Conservation (phyloP, 1,140 invertebrate species). For the Euwallacea fornicatus region DNA sequence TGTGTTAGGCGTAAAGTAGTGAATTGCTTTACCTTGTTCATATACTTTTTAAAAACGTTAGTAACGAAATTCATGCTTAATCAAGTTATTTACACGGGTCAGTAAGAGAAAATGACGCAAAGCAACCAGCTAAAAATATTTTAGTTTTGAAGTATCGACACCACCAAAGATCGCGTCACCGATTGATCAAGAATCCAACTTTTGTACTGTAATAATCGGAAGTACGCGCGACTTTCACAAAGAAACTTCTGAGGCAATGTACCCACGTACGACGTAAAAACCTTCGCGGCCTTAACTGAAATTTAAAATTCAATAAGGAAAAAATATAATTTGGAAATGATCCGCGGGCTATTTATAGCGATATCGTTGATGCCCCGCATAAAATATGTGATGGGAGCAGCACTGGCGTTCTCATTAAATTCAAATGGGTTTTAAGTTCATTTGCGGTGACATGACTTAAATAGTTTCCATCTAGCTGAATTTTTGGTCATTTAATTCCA, state of each 20-base stretch:
- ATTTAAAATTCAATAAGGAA: neutral
- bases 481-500: too few relatives aligned
- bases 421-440: neutral
- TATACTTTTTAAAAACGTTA: slow-evolving; percentile 27
- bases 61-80: slow-evolving; percentile 27
- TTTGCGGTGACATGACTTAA: neutral
- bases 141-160: neutral
- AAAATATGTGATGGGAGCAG: neutral
- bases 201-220: too few relatives aligned
- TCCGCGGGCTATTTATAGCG: neutral
- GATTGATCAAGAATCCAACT: neutral
- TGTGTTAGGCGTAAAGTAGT: too few relatives aligned
- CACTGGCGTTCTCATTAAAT: neutral
- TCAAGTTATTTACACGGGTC: neutral
- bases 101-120: too few relatives aligned
- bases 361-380: neutral
- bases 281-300: too few relatives aligned
- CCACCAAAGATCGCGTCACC: neutral
- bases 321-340: neutral
- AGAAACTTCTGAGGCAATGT: too few relatives aligned
- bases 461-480: too few relatives aligned
- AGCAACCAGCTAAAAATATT: slow-evolving; percentile 15
- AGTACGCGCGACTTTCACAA: too few relatives aligned
- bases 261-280: too few relatives aligned
- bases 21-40: slow-evolving; percentile 11